Percentiles rank a stretch among this genome's conserved stretches.
Conservation (phyloP, 1,140 invertebrate genomes). For the Spodoptera litura region DNA sequence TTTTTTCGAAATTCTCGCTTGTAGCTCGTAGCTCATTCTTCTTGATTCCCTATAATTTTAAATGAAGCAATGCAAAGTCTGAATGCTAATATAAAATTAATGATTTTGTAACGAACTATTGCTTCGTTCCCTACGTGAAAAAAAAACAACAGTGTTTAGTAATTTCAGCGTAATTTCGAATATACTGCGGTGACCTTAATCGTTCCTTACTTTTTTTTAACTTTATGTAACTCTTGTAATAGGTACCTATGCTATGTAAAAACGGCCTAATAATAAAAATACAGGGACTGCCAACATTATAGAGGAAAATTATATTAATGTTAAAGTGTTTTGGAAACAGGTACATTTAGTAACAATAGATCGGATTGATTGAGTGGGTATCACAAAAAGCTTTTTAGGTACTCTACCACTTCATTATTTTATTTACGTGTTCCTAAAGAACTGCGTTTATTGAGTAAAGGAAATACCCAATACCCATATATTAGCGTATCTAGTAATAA, state of each 20-base stretch:
- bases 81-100: constrained; percentile 28
- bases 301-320: neutral
- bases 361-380: too few relatives aligned
- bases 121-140: neutral
- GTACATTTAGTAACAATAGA: too few relatives aligned
- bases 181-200: constrained; percentile 35
- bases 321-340: too few relatives aligned
- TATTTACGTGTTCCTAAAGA: too few relatives aligned
- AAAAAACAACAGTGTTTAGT: constrained; percentile 5
- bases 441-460: too few relatives aligned
- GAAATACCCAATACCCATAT: too few relatives aligned
- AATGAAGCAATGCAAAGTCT: neutral
- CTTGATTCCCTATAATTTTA: neutral
- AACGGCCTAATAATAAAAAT: neutral
- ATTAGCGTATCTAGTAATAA: too few relatives aligned
- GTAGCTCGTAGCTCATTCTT: neutral
- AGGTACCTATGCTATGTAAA: neutral
- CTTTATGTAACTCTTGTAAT: constrained; percentile 34
- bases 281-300: constrained; percentile 8
- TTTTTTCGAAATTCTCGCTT: neutral
- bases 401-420: too few relatives aligned
- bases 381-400: too few relatives aligned
- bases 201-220: constrained; percentile 23
- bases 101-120: constrained; percentile 4
- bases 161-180: constrained; percentile 27